A percentile compares a stretch with the other conserved stretches of the same genome.
phyloP scores from a whole-genome alignment of 2,113 vertebrate species.

The Accipiter virgatus region DNA sequence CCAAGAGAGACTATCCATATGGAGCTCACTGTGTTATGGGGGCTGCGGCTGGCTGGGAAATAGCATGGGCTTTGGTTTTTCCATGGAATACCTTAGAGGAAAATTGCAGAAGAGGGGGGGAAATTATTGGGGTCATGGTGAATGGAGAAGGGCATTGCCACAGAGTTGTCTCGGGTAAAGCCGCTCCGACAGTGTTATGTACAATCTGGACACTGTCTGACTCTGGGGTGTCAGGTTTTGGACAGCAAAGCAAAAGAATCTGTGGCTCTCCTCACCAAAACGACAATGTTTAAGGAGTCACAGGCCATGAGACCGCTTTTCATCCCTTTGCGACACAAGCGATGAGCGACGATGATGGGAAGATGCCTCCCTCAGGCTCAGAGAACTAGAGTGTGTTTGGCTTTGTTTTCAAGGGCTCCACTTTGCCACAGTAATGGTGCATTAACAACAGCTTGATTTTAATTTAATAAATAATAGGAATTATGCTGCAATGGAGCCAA shows the following conservation, averaged over 20 bases:
- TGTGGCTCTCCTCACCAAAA: background rate
- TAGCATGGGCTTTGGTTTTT: background rate
- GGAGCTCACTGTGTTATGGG: background rate
- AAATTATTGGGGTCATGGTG: background rate
- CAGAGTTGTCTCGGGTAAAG: background rate
- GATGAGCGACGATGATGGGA: background rate
- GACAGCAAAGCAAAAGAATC: background rate
- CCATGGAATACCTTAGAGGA: background rate
- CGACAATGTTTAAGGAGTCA: background rate
- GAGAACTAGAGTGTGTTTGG: background rate
- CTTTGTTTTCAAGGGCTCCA: background rate
- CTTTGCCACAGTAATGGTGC: slow-evolving; percentile 4
- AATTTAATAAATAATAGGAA: slow-evolving; percentile 59
- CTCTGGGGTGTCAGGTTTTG: background rate
- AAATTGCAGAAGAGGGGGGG: background rate
- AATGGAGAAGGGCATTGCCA: background rate
- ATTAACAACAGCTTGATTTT: slow-evolving; percentile 43
- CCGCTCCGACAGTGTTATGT: fast-evolving
- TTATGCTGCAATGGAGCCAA: background rate
- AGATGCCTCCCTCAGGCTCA: background rate
- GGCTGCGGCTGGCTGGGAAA: background rate
- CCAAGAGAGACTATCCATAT: background rate
- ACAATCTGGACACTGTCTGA: background rate
- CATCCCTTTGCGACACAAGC: fast-evolving
- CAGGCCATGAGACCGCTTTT: background rate